phyloP scores from a whole-genome alignment of 2,113 vertebrate genomes.

The Cyanoliseus patagonus region DNA sequence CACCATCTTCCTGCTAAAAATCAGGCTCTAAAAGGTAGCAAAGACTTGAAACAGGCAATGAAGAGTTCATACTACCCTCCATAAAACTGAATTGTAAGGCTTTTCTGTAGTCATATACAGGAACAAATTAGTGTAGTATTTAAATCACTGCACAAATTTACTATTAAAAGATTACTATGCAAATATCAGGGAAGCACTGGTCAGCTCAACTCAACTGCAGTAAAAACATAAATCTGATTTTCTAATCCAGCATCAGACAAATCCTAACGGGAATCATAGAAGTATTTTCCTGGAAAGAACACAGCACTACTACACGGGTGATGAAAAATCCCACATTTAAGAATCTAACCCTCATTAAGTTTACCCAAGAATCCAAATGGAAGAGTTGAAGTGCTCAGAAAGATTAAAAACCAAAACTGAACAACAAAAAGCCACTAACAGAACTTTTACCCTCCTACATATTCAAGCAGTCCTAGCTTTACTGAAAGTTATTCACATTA shows the following conservation, averaged over 20 bases:
- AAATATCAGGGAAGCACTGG: not conserved
- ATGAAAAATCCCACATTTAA: not conserved
- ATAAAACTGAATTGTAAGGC: not conserved
- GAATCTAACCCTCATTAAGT: not conserved
- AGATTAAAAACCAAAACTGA: not conserved
- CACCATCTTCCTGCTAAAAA: not conserved
- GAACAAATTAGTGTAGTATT: not conserved
- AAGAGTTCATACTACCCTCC: not conserved
- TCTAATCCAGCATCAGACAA: not conserved
- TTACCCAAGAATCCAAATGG: not conserved
- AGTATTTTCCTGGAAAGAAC: not conserved
- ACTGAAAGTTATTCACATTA: not conserved
- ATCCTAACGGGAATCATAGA: fast-evolving
- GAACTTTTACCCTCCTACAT: not conserved
- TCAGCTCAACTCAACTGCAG: not conserved
- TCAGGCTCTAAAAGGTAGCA: not conserved
- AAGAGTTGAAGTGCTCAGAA: not conserved
- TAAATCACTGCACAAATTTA: not conserved
- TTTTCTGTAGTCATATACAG: not conserved
- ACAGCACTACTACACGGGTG: fast-evolving
- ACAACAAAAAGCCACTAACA: not conserved
- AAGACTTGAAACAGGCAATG: not conserved
- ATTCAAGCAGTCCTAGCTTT: not conserved
- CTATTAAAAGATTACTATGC: not conserved
- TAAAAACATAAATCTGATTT: not conserved